These are phyloP conservation scores for Emys orbicularis DNA, from an alignment of 2,797 vertebrate genomes.

Conservation along the genomic window DNA sequence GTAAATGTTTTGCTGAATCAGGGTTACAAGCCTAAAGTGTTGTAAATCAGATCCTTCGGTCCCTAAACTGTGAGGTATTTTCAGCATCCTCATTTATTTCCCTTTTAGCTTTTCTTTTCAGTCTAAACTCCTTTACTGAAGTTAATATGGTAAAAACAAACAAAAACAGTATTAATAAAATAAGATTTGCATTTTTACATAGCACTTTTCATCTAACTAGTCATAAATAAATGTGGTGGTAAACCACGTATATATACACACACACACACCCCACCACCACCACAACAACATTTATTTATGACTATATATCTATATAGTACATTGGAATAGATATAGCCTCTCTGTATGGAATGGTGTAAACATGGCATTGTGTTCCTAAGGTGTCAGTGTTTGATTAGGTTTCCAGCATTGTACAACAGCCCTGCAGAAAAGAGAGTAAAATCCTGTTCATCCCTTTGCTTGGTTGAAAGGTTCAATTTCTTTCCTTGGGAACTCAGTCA, in stretches of 20 bases:
- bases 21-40: not conserved
- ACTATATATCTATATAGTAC: not conserved
- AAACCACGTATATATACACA: not conserved
- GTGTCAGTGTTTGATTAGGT: accelerated
- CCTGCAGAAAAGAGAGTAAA: not conserved
- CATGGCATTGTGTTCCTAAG: accelerated
- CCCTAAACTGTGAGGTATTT: not conserved
- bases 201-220: not conserved
- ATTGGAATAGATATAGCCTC: not conserved
- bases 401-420: not conserved
- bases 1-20: not conserved
- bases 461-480: not conserved
- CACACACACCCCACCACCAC: too few species aligned
- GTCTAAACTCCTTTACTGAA: not conserved
- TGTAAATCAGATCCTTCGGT: not conserved
- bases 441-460: not conserved
- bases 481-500: slow-evolving; percentile 56
- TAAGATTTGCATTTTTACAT: not conserved
- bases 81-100: accelerated
- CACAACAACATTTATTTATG: too few species aligned
- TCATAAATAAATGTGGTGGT: not conserved
- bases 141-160: not conserved
- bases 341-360: not conserved
- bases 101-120: not conserved
- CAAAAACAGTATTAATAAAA: not conserved